Evolutionary conservation across 2,113 vertebrate genomes (phyloP), one percentile per base, ranked within the genome.

Genomic region (Gavia stellata): DNA sequence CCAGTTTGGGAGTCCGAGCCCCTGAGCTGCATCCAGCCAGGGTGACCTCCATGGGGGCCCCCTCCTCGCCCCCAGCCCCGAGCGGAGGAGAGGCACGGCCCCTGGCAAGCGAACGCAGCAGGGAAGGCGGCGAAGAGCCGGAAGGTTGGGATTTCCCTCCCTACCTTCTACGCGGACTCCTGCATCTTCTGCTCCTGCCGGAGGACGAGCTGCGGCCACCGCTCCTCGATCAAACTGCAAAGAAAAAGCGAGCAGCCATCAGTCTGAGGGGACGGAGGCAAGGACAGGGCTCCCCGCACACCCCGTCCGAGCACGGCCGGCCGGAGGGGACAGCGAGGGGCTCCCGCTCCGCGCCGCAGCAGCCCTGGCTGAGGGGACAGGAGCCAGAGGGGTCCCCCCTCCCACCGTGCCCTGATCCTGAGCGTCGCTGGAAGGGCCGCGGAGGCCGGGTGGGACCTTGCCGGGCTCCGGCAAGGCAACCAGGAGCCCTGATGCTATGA

Each of bases 121-220:
- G 18, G 21, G 61, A 55, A 73, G 53, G 62, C 36, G 49, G 53
- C 11, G 3, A 85, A 85, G 70, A 56, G 28, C 4, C 10, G 9
- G 0, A 36, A 10, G 40, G 15, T 1, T 55, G 65, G 50, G 18
- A 24, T 59, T 24, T 40, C 8, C n/a, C 14, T 12, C 21, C 81
- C 9, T 94, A 95, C 95, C 96, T 95, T 81, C 88, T 90, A 95
- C 0, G 2, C 85, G 70, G 82, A 23, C 50, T 68, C 82, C 79
- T 61, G 96, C 97, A 96, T 97, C 93, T 93, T 94, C 90, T 24
- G 61, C 74, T 72, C 53, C 58, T 63, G 85, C 53, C 84, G 50
- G 65, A 36, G 45, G 70, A 78, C 11, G 49, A 91, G 73, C 95
- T 74, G 91, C 40, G 8, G 91, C 85, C 78, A 38, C 89, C 11